phyloP scores from a whole-genome alignment of 2,888 invertebrate genomes.

The Cerastoderma edule region DNA sequence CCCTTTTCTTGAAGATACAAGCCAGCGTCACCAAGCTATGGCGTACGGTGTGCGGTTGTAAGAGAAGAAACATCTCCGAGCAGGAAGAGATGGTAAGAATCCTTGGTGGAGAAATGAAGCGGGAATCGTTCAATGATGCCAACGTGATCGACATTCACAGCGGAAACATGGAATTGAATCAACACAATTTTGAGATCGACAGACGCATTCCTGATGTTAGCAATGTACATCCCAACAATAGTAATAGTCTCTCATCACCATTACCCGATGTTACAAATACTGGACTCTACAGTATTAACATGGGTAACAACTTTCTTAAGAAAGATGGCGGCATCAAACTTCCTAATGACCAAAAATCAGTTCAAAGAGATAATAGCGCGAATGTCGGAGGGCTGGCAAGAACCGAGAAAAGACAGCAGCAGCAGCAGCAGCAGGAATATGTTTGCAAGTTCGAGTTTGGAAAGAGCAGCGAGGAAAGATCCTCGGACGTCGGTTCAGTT shows the following conservation, averaged over 20 bases:
- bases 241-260: slow-evolving; percentile 3
- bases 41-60: not conserved
- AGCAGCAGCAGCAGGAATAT: too few relatives aligned
- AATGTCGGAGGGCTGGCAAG: not conserved
- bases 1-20: slow-evolving; percentile 55
- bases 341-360: too few relatives aligned
- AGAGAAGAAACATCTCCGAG: not conserved
- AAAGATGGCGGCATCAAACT: too few relatives aligned
- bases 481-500: slow-evolving; percentile 15
- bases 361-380: not conserved
- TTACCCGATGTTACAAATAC: slow-evolving; percentile 36
- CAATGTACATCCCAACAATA: not conserved
- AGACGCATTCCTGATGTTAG: slow-evolving; percentile 9
- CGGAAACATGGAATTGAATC: not conserved
- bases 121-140: not conserved
- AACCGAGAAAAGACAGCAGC: too few relatives aligned
- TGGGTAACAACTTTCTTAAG: too few relatives aligned
- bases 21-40: not conserved
- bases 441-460: slow-evolving; percentile 44
- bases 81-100: slow-evolving; percentile 9
- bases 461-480: slow-evolving; percentile 34
- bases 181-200: not conserved
- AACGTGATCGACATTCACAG: not conserved
- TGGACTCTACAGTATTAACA: too few relatives aligned
- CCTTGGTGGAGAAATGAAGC: not conserved